Base-by-base conservation (phyloP, 2,888 invertebrate species). In the Drosophila histrio region DNA sequence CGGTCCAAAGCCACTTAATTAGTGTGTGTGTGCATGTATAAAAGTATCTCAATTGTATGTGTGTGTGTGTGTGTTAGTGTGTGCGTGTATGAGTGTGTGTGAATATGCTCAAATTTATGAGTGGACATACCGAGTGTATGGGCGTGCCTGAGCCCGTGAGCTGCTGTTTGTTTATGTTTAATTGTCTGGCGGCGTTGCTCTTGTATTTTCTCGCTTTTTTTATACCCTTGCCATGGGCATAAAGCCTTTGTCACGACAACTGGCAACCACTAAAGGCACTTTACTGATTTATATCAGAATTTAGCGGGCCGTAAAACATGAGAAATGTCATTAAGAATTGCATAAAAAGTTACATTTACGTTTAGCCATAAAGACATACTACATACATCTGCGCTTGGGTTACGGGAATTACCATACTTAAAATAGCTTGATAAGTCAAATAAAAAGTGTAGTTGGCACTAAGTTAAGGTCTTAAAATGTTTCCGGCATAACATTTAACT, bases 121-220 rank as follows among this genome's bases (percentile, higher is more conserved):
- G 62, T 53, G 34, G 30, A 9, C 19, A 24, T 43, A 24, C 46
- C 30, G 46, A 26, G 30, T 39, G 17, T 34, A 47, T 43, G 61
- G 34, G 59, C 63, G 50, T 63, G 30, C 38, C 62, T 38, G 56
- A 38, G 53, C 58, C 39, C 19, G 22, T 47, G 59, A 36, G 43
- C 57, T 30, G 34, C 65, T 81, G 79, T 82, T 80, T 83, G 69
- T 62, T 80, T 70, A 54, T 80, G 59, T 72, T 83, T 86, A 83
- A 83, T 83, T 86, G 73, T 73, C 69, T 73, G 80, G 47, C 52
- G 66, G 60, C 56, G 60, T 78, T 78, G 2, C 32, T 8, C 43
- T 4, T 52, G 36, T 50, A 26, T 44, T 46, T 36, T 52, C 36
- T 22, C 17, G 7, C 24, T 5, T 17, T 44, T 17, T 57, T 57